These are phyloP conservation scores for Champsocephalus esox DNA, from an alignment of 2,797 vertebrate species.

Conservation along the genomic window DNA sequence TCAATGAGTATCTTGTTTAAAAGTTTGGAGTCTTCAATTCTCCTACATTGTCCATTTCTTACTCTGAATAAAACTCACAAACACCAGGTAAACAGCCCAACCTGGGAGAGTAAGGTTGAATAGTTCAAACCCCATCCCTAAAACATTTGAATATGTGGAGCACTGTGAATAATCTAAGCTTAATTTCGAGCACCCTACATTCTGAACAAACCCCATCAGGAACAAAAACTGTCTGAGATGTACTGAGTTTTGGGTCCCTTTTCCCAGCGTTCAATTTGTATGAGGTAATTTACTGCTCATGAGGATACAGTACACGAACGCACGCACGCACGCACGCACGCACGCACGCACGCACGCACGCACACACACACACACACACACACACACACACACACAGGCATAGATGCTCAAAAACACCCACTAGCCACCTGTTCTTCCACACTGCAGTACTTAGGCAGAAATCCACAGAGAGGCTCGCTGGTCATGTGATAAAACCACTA, in stretches of 20 bases:
- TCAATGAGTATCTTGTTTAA: not conserved
- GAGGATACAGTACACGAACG: slow-evolving; percentile 28
- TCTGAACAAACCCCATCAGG: not conserved
- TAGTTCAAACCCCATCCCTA: not conserved
- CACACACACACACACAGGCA: slow-evolving; percentile 1
- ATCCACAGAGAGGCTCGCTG: slow-evolving; percentile 57
- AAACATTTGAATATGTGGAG: not conserved
- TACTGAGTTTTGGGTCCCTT: slow-evolving; percentile 24
- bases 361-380: not conserved
- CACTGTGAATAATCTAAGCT: not conserved
- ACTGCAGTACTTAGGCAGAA: slow-evolving; percentile 56
- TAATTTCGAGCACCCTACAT: not conserved
- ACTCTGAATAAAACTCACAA: not conserved
- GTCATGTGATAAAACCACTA: slow-evolving; percentile 76
- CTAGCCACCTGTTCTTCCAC: slow-evolving; percentile 72
- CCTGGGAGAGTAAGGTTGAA: not conserved
- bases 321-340: not conserved
- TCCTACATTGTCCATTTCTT: not conserved
- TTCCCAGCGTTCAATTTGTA: slow-evolving; percentile 42
- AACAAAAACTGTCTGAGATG: slow-evolving; percentile 1
- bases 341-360: not conserved
- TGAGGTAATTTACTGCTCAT: slow-evolving; percentile 46
- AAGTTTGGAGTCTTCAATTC: not conserved
- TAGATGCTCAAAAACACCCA: slow-evolving; percentile 26
- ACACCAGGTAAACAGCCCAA: not conserved